Conservation (phyloP, 1,140 invertebrate species). For the Dreissena polymorpha region DNA sequence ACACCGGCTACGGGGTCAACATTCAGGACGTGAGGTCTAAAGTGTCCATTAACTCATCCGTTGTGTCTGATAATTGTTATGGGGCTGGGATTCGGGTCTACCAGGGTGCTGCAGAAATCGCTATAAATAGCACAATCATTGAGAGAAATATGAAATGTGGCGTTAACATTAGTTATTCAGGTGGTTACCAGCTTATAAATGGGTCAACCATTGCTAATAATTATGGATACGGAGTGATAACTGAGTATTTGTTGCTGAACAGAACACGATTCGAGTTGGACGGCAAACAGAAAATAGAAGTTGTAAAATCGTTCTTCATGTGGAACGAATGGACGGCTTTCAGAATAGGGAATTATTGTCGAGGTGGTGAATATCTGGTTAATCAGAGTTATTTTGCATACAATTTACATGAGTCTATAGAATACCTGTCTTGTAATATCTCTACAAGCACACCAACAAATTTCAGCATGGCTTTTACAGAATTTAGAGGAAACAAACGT, state of each 20-base stretch:
- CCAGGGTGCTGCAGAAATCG: constrained; percentile 76
- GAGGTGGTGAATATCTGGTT: constrained; percentile 68
- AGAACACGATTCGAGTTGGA: constrained; percentile 68
- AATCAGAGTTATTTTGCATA: constrained; percentile 74
- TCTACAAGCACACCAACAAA: constrained; percentile 66
- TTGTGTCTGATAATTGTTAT: constrained; percentile 74
- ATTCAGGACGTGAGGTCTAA: constrained; percentile 77
- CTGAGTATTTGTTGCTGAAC: constrained; percentile 71
- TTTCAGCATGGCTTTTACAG: constrained; percentile 76
- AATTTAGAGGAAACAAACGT: constrained; percentile 72
- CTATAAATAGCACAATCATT: constrained; percentile 73
- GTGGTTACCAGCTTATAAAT: constrained; percentile 94
- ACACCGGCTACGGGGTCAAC: constrained; percentile 76
- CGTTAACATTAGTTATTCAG: constrained; percentile 92
- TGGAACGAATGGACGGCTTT: constrained; percentile 75
- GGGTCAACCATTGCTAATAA: constrained; percentile 84
- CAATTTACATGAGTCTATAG: constrained; percentile 74
- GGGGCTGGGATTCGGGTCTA: constrained; percentile 76
- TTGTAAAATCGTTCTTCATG: constrained; percentile 67
- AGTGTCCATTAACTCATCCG: constrained; percentile 72
- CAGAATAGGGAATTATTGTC: constrained; percentile 77
- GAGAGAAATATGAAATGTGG: constrained; percentile 71
- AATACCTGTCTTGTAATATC: constrained; percentile 77
- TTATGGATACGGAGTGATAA: constrained; percentile 75
- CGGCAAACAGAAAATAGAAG: constrained; percentile 65